Evolutionary conservation across 2,797 vertebrate species (phyloP), one percentile per base, ranked within the genome.

Genomic region (Bovichtus variegatus): DNA sequence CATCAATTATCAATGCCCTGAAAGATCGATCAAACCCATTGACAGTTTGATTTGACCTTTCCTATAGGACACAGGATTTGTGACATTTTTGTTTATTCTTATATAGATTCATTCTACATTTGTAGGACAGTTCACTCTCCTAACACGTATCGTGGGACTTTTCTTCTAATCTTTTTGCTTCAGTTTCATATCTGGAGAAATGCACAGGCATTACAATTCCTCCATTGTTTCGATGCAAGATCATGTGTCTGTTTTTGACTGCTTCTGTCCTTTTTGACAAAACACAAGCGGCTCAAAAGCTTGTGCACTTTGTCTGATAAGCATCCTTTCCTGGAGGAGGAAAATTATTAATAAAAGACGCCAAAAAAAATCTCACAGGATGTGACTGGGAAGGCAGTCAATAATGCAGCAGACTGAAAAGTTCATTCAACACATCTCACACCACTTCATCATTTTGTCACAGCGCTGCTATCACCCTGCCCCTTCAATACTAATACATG

Each of bases 381-480:
- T 4, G 38, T 9, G 2, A 51, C 25, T 58, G 44, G n/a, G 43
- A 25, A 29, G 49, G 51, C 55, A 70, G 38, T 65, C 59, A 70
- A 27, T 71, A 36, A 44, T 23, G 6, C 2, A 57, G 12, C 59
- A 21, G 53, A 49, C 51, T 46, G 65, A 71, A 83, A 78, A 85
- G 68, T 76, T 77, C 71, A 82, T 75, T 64, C 36, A 55, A 50
- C 59, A 69, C 47, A 71, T 66, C 29, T 40, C 51, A 62, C 54
- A 46, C 12, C 59, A 31, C 67, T 71, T 81, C 62, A 87, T 82
- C 58, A 74, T 80, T 82, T 81, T 73, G 61, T 73, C 82, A 83
- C 46, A 15, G 38, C 7, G 6, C 55, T 29, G 63, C 53, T 16
- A 18, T 79, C 36, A 21, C 47, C 34, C 41, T 27, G 25, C 53